Evolutionary conservation across 2,797 vertebrate species (phyloP), one percentile per base, ranked within the genome.

Genomic region (Glyptemys insculpta): DNA sequence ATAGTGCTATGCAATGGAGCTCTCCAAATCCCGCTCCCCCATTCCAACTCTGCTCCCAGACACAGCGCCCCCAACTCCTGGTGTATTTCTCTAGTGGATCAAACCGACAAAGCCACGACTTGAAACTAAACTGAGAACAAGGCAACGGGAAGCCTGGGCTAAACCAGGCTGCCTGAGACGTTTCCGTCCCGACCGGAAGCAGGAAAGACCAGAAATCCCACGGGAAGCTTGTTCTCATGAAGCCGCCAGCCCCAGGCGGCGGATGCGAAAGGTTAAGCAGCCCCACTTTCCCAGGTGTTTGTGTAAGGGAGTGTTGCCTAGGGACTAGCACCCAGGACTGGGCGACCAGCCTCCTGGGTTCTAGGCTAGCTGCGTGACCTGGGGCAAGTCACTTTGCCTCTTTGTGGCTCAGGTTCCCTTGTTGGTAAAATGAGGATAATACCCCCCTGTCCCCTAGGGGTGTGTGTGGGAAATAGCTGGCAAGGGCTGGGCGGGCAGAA

Each of bases 151-250:
- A 62, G 31, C 15, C 1, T 9, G 54, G 50, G 54, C 84, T 37
- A 72, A 89, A 82, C 50, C 0, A 56, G 79, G 54, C 89, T 2
- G 3, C 2, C 74, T 47, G 49, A 86, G 83, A 56, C 83, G 56
- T 96, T 97, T 97, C 94, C 93, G 94, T 74, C 88, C 86, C 1
- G 0, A 82, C 91, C 93, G 95, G 97, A 97, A 97, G 95, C 21
- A 0, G 79, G 94, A 91, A 86, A 29, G 88, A 96, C 81, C 85
- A 95, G 95, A 95, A 96, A 94, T 96, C 95, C 93, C 96, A 95
- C 93, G 95, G 97, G 97, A 97, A 92, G 88, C n/a, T 87, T 0
- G 0, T 68, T 96, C 86, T 81, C 82, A 59, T 92, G 86, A 78
- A 94, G 92, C 57, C 0, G 3, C 93, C 85, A 91, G 93, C 85